phyloP scores from a whole-genome alignment of 1,140 invertebrate genomes.

The Bombus confusus region DNA sequence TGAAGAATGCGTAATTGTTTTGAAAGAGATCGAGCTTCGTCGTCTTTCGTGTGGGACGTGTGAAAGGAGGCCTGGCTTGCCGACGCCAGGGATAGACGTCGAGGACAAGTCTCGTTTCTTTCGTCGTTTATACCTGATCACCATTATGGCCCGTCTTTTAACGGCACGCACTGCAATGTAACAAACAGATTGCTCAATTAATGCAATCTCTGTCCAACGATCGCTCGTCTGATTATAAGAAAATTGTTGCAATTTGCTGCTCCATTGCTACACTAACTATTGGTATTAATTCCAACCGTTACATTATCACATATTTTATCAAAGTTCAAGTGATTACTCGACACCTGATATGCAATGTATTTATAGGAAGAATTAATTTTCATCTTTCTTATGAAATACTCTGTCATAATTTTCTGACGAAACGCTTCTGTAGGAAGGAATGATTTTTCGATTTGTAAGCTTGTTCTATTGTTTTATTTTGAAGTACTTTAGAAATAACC shows the following conservation, averaged over 20 bases:
- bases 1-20: constrained; percentile 79
- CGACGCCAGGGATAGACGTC: constrained; percentile 46
- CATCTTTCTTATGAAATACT: neutral
- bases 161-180: neutral
- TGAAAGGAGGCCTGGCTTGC: constrained; percentile 70
- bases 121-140: constrained; percentile 44
- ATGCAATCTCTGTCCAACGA: neutral
- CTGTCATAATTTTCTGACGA: neutral
- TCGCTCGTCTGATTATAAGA: neutral
- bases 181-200: constrained; percentile 7
- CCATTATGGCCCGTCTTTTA: constrained; percentile 51
- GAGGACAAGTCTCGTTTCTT: constrained; percentile 67
- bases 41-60: constrained; percentile 75
- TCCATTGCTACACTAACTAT: no score
- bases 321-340: neutral
- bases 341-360: neutral
- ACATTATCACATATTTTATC: neutral
- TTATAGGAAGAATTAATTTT: neutral
- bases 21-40: constrained; percentile 73
- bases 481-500: neutral
- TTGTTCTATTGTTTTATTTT: neutral
- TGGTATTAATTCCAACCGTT: neutral
- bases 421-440: neutral
- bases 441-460: neutral
- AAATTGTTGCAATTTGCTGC: neutral